phyloP scores from a whole-genome alignment of 2,888 invertebrate genomes.

The Tuta absoluta region DNA sequence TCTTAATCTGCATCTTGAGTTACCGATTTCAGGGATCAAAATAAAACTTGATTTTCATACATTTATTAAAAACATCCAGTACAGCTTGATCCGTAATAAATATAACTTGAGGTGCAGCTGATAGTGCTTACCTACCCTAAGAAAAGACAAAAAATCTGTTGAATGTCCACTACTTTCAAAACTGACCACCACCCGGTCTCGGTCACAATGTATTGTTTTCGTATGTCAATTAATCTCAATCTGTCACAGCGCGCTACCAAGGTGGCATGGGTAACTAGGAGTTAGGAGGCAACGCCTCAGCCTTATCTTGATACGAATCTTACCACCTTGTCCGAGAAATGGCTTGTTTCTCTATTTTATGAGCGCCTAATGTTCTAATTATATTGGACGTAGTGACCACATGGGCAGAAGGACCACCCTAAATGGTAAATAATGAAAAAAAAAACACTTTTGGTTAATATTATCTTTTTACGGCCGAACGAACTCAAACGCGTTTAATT shows the following conservation, averaged over 20 bases:
- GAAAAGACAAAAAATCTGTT: not conserved
- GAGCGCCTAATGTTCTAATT: constrained; percentile 30
- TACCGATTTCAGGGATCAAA: too few relatives aligned
- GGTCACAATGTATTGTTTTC: constrained; percentile 36
- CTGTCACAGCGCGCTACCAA: constrained; percentile 59
- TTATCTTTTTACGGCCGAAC: too few relatives aligned
- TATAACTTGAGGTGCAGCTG: too few relatives aligned
- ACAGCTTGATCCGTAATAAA: too few relatives aligned
- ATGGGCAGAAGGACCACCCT: constrained; percentile 43
- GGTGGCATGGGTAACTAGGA: constrained; percentile 42
- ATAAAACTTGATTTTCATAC: too few relatives aligned
- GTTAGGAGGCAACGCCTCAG: constrained; percentile 41
- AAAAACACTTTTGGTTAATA: constrained; percentile 10
- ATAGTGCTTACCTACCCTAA: too few relatives aligned
- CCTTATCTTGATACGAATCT: constrained; percentile 52
- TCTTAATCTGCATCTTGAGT: too few relatives aligned
- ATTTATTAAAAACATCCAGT: too few relatives aligned
- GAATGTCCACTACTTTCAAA: not conserved
- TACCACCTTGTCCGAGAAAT: constrained; percentile 52
- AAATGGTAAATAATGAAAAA: not conserved
- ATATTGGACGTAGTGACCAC: constrained; percentile 32
- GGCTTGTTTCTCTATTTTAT: constrained; percentile 45
- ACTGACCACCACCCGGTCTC: not conserved
- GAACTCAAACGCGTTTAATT: too few relatives aligned
- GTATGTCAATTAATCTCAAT: constrained; percentile 55